A percentile compares a stretch with the other conserved stretches of the same genome.
phyloP scores from a whole-genome alignment of 2,113 vertebrate genomes.

The Corythornis cristatus region DNA sequence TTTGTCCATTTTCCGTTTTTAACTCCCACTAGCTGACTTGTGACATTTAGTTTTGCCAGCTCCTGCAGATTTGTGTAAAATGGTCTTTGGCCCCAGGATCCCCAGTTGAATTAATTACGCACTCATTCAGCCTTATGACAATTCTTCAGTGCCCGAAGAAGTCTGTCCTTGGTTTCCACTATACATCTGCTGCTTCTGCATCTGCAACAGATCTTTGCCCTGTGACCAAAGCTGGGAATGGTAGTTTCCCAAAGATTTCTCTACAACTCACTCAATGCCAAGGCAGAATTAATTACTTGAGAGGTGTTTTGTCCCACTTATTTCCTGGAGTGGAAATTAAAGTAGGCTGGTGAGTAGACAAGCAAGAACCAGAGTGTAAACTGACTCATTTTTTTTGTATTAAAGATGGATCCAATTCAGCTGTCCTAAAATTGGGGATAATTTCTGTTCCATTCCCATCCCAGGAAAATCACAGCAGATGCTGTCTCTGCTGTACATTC shows the following conservation, averaged over 20 bases:
- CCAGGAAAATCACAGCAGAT: not conserved
- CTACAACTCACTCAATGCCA: not conserved
- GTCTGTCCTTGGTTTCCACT: not conserved
- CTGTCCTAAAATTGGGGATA: not conserved
- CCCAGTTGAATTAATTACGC: not conserved
- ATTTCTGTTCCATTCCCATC: not conserved
- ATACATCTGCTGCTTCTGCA: not conserved
- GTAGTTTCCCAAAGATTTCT: not conserved
- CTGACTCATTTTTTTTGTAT: not conserved
- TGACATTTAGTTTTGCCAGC: conserved; percentile 34
- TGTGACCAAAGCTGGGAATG: not conserved
- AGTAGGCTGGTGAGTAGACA: not conserved
- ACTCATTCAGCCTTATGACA: not conserved
- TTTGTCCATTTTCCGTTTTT: not conserved
- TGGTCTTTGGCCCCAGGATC: not conserved
- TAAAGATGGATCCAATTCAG: not conserved
- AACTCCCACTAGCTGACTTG: not conserved
- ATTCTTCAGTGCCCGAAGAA: not conserved
- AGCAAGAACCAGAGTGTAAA: conserved; percentile 10
- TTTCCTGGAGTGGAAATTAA: conserved; percentile 22
- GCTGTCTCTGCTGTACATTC: not conserved
- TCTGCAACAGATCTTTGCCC: not conserved
- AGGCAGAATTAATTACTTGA: not conserved
- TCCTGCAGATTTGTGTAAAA: not conserved
- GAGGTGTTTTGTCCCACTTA: not conserved